phyloP scores from a whole-genome alignment of 2,888 invertebrate genomes.

The Nephrotoma appendiculata region DNA sequence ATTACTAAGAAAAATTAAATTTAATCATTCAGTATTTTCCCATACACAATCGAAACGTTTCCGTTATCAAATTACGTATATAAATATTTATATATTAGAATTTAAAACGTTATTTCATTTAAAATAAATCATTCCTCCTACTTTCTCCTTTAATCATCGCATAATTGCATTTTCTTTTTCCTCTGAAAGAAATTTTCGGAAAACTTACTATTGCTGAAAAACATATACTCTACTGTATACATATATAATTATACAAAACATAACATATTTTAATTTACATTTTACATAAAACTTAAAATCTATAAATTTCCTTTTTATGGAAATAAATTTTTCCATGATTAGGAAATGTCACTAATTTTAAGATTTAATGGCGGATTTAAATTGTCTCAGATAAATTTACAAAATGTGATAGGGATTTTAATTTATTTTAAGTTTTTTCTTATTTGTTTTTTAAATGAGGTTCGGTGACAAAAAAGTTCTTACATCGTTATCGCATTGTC shows the following conservation, averaged over 20 bases:
- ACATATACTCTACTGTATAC: neutral
- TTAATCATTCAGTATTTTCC: neutral
- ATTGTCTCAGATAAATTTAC: conserved; percentile 1
- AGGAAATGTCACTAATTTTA: conserved; percentile 5
- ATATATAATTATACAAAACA: neutral
- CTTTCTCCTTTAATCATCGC: neutral
- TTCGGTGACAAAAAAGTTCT: neutral
- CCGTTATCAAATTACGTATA: neutral
- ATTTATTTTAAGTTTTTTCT: neutral
- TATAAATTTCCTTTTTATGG: neutral
- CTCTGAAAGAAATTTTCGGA: neutral
- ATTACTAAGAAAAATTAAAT: neutral
- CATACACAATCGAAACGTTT: neutral
- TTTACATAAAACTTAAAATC: neutral
- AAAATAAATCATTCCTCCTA: neutral
- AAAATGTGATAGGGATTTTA: neutral
- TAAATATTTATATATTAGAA: neutral
- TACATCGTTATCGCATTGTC: neutral
- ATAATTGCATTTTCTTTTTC: neutral
- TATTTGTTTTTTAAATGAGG: neutral
- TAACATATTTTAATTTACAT: neutral
- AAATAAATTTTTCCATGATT: conserved; percentile 2
- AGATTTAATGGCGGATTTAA: conserved; percentile 7
- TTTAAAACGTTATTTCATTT: neutral
- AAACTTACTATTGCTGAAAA: neutral